These are phyloP conservation scores for Dreissena polymorpha DNA, from an alignment of 1,140 invertebrate genomes.

Conservation along the genomic window DNA sequence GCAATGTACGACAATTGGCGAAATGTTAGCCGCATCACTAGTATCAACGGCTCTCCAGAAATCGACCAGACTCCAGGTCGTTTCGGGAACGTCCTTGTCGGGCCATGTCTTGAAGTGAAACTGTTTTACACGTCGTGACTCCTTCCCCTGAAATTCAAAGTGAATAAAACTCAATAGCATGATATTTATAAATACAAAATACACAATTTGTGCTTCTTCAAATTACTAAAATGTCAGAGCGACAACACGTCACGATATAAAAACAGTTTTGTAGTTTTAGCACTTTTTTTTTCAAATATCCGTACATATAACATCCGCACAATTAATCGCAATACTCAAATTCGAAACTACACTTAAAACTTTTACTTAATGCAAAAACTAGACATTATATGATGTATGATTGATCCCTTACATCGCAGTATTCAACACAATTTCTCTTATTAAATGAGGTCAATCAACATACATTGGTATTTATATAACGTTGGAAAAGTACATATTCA, in stretches of 20 bases:
- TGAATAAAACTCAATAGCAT: background rate
- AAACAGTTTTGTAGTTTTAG: background rate
- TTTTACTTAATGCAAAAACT: no score
- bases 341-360: no score
- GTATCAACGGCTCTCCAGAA: conserved; percentile 82
- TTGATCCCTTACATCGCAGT: background rate
- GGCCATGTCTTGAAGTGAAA: conserved; percentile 84
- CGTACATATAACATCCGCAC: conserved; percentile 12
- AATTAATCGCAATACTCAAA: no score
- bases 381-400: background rate
- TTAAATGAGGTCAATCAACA: background rate
- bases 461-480: background rate
- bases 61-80: conserved; percentile 82
- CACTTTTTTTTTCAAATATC: background rate
- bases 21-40: background rate
- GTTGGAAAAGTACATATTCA: background rate
- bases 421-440: background rate
- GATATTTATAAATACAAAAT: background rate
- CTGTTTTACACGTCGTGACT: conserved; percentile 81
- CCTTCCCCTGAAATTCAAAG: conserved; percentile 77
- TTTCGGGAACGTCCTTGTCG: conserved; percentile 84
- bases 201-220: background rate
- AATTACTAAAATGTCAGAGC: background rate
- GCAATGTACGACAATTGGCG: conserved; percentile 68
- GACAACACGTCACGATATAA: background rate